Conservation (phyloP, 2,113 vertebrate genomes). For the Chlorodrepanis virens region DNA sequence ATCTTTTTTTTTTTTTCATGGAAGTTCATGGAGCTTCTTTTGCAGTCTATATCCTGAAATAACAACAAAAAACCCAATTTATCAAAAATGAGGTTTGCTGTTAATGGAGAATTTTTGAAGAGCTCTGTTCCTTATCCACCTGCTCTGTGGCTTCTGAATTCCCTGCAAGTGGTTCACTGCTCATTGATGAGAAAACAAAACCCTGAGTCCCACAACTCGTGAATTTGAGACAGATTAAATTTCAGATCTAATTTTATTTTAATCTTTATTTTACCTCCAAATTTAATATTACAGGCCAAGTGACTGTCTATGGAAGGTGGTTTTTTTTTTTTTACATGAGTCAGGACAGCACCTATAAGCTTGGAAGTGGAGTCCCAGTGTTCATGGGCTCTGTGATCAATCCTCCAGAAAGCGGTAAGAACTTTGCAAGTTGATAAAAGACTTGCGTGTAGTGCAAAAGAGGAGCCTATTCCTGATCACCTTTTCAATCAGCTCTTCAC, state of each 20-base stretch:
- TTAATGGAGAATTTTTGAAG: background rate
- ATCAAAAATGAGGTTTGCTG: background rate
- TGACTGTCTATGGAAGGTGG: background rate
- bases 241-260: background rate
- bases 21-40: background rate
- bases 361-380: fast-evolving
- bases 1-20: fast-evolving
- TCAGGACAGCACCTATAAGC: background rate
- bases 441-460: background rate
- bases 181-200: background rate
- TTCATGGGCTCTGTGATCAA: background rate
- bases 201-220: fast-evolving
- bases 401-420: background rate
- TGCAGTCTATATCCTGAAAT: background rate
- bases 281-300: background rate
- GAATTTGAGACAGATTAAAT: background rate
- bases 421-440: background rate
- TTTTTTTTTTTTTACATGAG: background rate
- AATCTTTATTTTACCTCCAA: background rate
- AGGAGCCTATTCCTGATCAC: background rate
- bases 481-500: background rate
- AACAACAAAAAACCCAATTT: background rate
- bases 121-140: background rate
- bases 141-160: background rate
- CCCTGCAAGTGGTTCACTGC: background rate